These are phyloP conservation scores for Branchipolynoe longqiensis DNA, from an alignment of 2,888 invertebrate species.

Conservation along the genomic window DNA sequence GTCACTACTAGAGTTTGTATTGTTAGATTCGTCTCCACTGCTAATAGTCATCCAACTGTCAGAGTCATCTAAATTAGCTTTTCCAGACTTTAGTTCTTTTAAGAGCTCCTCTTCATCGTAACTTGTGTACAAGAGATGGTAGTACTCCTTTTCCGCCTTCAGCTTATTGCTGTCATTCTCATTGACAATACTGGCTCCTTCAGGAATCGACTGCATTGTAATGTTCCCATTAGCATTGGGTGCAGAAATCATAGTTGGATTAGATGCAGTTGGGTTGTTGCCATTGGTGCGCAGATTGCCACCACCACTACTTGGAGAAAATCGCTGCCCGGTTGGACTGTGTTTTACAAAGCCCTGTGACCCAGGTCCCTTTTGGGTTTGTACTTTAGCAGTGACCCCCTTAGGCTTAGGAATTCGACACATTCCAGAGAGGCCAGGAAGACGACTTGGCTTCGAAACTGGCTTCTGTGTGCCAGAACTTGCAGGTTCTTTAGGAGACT, in stretches of 20 bases:
- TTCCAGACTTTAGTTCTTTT: conserved; percentile 62
- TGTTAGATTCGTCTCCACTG: conserved; percentile 58
- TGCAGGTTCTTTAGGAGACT: conserved; percentile 6
- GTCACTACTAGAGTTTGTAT: conserved; percentile 31
- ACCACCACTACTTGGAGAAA: conserved; percentile 26
- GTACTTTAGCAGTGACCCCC: not conserved
- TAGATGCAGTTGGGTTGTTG: not conserved
- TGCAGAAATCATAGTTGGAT: not conserved
- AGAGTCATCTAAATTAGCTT: conserved; percentile 59
- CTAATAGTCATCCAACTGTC: conserved; percentile 66
- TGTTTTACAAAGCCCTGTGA: not conserved
- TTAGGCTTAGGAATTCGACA: conserved; percentile 29
- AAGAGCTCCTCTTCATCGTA: conserved; percentile 66
- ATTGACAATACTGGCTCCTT: conserved; percentile 11
- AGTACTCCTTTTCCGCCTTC: conserved; percentile 63
- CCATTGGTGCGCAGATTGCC: conserved; percentile 30
- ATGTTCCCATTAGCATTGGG: conserved; percentile 26
- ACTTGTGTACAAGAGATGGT: conserved; percentile 66
- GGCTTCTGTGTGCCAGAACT: not conserved
- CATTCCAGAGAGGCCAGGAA: conserved; percentile 16
- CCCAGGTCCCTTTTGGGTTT: not conserved
- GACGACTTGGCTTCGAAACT: not conserved
- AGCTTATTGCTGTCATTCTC: conserved; percentile 5
- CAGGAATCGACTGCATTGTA: conserved; percentile 17
- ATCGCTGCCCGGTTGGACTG: conserved; percentile 14